phyloP scores from a whole-genome alignment of 2,113 vertebrate species.

The Lepus americanus region DNA sequence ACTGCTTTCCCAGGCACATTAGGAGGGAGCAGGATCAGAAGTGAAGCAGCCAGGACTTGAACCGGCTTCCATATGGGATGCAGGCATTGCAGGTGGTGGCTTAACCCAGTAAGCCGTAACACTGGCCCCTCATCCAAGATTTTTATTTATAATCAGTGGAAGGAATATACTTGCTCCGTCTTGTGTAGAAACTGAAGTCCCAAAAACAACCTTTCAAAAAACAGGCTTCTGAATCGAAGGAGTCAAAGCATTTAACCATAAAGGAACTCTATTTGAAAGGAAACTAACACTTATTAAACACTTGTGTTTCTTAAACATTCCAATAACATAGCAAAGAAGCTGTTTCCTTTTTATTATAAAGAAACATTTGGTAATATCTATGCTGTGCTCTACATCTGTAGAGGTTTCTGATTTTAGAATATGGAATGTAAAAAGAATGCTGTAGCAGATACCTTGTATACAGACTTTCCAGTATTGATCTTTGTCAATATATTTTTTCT shows the following conservation, averaged over 20 bases:
- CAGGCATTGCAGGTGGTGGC: too few species aligned
- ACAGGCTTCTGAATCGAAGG: background rate
- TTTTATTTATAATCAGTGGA: background rate
- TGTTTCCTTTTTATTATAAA: background rate
- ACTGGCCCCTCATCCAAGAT: background rate
- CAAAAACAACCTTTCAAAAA: constrained; percentile 12
- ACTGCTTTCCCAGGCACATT: too few species aligned
- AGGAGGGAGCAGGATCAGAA: too few species aligned
- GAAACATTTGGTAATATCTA: background rate
- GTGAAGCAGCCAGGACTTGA: too few species aligned
- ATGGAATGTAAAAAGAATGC: background rate
- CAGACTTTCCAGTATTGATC: background rate
- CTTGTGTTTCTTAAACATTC: background rate
- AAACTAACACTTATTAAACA: background rate
- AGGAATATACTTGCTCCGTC: background rate
- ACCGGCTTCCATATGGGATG: too few species aligned
- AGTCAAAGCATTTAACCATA: background rate
- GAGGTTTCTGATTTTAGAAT: background rate
- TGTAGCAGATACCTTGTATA: background rate
- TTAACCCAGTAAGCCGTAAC: too few species aligned
- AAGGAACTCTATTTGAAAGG: background rate
- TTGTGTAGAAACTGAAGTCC: background rate
- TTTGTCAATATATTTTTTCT: background rate
- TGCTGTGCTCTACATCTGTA: background rate
- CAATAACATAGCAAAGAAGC: background rate